Conservation (phyloP, 2,113 vertebrate species). For the Eudyptes chrysolophus region DNA sequence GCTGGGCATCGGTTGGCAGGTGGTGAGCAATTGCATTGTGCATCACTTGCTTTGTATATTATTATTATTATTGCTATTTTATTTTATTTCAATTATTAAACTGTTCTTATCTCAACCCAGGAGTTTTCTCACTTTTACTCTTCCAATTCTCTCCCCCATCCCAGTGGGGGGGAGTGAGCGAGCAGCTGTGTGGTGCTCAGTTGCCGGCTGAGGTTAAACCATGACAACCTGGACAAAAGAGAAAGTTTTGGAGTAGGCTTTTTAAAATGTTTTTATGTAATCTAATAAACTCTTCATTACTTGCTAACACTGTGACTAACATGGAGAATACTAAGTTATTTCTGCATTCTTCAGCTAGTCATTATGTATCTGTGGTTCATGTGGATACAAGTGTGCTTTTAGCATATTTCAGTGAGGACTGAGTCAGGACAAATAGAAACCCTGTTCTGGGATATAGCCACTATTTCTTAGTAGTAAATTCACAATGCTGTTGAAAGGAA, state of each 20-base stretch:
- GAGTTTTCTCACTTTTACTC: no score
- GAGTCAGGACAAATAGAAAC: not conserved
- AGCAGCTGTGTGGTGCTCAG: no score
- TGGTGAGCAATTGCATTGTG: no score
- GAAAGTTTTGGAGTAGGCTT: not conserved
- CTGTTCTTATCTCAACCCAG: no score
- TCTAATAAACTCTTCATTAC: not conserved
- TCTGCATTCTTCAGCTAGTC: not conserved
- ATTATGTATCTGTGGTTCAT: not conserved
- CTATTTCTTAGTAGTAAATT: not conserved
- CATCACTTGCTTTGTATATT: no score
- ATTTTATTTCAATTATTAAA: no score
- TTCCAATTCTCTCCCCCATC: no score
- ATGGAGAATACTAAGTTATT: not conserved
- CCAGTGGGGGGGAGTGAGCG: no score
- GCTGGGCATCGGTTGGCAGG: no score
- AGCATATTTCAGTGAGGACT: not conserved
- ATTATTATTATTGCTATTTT: no score
- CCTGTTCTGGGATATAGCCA: not conserved
- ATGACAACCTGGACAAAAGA: not conserved
- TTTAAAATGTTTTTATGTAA: not conserved
- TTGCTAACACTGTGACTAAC: not conserved
- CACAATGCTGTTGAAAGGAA: not conserved
- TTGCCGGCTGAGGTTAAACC: no score
- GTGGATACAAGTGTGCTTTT: not conserved